Percentiles rank a stretch among this genome's conserved stretches.
Conservation (phyloP, 2,888 invertebrate species). For the Nephrotoma appendiculata region DNA sequence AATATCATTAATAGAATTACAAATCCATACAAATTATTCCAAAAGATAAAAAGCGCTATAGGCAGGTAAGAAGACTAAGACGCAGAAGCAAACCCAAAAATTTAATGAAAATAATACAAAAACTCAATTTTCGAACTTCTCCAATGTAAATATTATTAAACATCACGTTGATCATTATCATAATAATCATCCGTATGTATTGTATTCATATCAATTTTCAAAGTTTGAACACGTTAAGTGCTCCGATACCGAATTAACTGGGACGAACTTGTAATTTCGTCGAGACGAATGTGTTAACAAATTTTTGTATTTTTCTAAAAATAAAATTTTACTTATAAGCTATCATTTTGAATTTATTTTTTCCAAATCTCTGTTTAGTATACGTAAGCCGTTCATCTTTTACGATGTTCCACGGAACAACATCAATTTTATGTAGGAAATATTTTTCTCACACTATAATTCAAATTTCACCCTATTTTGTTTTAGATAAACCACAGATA, state of each 20-base stretch:
- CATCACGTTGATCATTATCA: neutral
- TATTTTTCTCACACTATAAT: too few relatives aligned
- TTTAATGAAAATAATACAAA: neutral
- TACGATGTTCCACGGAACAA: neutral
- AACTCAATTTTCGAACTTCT: neutral
- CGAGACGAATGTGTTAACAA: neutral
- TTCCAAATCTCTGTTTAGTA: neutral
- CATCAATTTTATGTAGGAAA: too few relatives aligned
- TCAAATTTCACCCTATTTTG: neutral
- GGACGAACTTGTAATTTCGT: neutral
- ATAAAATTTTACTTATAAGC: neutral
- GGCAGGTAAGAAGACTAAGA: neutral
- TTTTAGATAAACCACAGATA: neutral
- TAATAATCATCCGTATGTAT: too few relatives aligned
- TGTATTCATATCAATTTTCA: neutral
- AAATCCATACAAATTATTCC: neutral
- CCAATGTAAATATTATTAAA: neutral
- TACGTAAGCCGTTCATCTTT: neutral
- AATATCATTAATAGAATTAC: neutral
- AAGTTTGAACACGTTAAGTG: neutral
- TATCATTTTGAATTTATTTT: neutral
- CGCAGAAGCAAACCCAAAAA: neutral
- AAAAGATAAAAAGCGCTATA: neutral
- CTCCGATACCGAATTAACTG: neutral
- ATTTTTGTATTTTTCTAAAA: neutral